Percentiles rank a stretch among this genome's conserved stretches.
phyloP scores from a whole-genome alignment of 2,113 vertebrate genomes.

The Puffinus mauretanicus region DNA sequence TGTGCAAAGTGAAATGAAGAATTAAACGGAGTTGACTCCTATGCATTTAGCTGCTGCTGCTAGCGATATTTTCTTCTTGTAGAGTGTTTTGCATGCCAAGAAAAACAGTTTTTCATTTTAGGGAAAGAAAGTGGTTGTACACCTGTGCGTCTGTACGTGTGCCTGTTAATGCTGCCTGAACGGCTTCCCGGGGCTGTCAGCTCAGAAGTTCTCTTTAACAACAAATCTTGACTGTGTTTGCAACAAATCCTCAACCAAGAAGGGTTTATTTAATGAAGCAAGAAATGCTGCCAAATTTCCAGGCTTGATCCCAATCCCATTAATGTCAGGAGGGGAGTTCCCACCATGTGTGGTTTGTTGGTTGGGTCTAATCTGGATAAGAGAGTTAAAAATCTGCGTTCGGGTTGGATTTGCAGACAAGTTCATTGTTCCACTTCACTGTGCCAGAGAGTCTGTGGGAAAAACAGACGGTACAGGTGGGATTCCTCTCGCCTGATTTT shows the following conservation, averaged over 20 bases:
- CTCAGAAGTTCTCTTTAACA: not conserved
- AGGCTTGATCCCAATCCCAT: not conserved
- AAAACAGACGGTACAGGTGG: not conserved
- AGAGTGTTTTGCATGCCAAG: not conserved
- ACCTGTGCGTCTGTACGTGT: not conserved
- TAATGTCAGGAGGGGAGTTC: not conserved
- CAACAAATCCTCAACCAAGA: not conserved
- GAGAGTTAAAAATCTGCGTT: not conserved
- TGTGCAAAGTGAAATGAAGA: not conserved
- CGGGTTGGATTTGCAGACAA: not conserved
- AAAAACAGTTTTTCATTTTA: not conserved
- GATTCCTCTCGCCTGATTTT: not conserved
- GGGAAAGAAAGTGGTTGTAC: not conserved
- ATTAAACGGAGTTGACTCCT: not conserved
- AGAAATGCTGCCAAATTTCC: slow-evolving; percentile 6
- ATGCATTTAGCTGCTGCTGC: not conserved
- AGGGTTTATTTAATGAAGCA: not conserved
- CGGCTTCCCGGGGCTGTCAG: not conserved
- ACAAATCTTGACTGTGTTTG: not conserved
- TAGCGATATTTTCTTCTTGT: not conserved
- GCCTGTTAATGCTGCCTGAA: not conserved
- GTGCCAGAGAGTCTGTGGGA: not conserved
- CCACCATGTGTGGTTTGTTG: not conserved
- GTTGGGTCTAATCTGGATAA: not conserved
- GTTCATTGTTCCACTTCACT: not conserved